These are phyloP conservation scores for Xenotilapia leptura DNA, from an alignment of 2,113 vertebrate genomes.

Conservation along the genomic window DNA sequence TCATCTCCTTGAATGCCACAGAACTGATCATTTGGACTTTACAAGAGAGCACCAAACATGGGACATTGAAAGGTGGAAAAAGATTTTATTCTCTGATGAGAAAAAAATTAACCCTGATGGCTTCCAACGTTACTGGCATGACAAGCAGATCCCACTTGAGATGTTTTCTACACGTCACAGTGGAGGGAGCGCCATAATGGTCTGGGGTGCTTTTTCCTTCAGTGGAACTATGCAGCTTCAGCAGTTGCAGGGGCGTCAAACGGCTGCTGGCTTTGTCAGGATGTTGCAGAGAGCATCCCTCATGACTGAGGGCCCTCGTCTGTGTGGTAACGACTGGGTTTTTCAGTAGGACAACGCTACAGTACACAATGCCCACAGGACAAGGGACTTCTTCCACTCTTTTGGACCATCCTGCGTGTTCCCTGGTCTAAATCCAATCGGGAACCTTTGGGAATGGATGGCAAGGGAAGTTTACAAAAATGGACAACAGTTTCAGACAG, in stretches of 20 bases:
- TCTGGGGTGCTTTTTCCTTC: neutral
- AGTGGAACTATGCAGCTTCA: neutral
- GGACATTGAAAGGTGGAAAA: neutral
- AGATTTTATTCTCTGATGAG: neutral
- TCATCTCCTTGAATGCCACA: neutral
- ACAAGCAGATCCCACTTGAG: neutral
- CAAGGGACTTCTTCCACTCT: neutral
- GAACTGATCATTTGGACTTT: neutral
- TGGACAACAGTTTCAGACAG: neutral
- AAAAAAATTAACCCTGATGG: neutral
- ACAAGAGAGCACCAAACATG: neutral
- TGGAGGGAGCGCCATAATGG: neutral
- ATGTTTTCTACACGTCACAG: neutral
- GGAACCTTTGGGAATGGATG: neutral
- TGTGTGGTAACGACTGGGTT: neutral
- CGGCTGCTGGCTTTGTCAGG: neutral
- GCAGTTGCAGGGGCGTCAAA: neutral
- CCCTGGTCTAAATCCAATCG: neutral
- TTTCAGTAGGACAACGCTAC: neutral
- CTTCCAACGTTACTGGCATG: neutral
- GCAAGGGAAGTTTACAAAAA: neutral
- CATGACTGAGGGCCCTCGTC: neutral
- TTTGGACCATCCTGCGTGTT: neutral
- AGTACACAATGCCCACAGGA: neutral
- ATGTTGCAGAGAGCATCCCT: neutral